Evolutionary conservation across 2,888 invertebrate genomes (phyloP).

Genomic region (Calephelis perditalis): DNA sequence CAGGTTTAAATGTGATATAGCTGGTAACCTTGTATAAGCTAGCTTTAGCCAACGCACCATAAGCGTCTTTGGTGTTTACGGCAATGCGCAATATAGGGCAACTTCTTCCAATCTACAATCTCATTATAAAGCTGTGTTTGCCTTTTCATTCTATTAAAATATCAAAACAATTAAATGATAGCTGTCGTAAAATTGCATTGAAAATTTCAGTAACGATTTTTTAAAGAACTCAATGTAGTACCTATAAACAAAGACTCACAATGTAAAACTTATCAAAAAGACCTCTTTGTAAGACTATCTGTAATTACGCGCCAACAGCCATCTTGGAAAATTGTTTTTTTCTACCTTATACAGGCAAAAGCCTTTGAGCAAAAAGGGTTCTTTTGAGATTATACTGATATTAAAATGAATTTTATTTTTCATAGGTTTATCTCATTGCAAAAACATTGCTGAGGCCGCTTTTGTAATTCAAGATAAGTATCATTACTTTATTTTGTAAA

Average conservation of each 20-base stretch:
- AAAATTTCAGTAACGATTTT: not conserved
- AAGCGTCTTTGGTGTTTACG: too few species aligned
- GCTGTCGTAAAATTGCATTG: not conserved
- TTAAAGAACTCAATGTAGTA: not conserved
- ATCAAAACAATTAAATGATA: too few species aligned
- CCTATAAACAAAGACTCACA: conserved; percentile 10
- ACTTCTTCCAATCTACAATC: too few species aligned
- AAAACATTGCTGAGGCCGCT: not conserved
- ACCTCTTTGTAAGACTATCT: conserved; percentile 7
- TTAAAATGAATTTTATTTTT: conserved; percentile 11
- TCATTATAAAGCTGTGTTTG: too few species aligned
- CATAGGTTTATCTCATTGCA: not conserved
- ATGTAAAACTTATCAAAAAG: not conserved
- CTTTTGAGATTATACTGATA: conserved; percentile 10
- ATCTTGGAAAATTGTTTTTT: conserved; percentile 13
- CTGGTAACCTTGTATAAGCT: too few species aligned
- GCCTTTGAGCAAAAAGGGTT: conserved; percentile 9
- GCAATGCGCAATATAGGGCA: too few species aligned
- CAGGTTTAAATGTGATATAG: too few species aligned
- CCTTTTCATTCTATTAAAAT: too few species aligned
- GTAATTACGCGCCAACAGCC: conserved; percentile 13
- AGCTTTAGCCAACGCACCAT: too few species aligned
- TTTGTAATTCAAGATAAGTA: conserved; percentile 1
- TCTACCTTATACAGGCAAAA: conserved; percentile 2
- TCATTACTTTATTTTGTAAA: not conserved